Evolutionary conservation across 2,797 vertebrate genomes (phyloP), one percentile per base, ranked within the genome.

Genomic region (Euthynnus affinis): DNA sequence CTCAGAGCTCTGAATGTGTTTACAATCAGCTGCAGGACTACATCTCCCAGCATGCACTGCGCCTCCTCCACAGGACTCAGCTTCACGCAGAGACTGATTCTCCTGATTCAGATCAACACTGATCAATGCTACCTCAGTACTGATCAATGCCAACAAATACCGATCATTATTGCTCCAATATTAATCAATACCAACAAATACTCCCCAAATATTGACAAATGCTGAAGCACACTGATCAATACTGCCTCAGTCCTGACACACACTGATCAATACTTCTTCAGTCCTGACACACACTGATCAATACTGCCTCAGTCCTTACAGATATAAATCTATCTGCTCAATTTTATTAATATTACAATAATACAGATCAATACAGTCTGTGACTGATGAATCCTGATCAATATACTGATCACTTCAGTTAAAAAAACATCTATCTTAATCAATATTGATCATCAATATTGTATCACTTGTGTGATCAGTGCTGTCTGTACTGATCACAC

Each of bases 31-130:
- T 22, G 37, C 49, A 55, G 52, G n/a, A 71, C 78, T 75, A 44
- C 63, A 56, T 62, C 44, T 78, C 71, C 77, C 74, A 83, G 22
- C 49, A 81, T 82, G 76, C 81, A 74, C 56, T 58, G 61, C 51
- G 58, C 42, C 61, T 66, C 10, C 29, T 74, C 32, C n/a, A 67
- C 61, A 53, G 2, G 13, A 42, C 4, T 12, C 40, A 42, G 40
- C 40, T 42, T 42, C 40, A 42, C 40, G 29, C 20, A 74, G 15
- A 58, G 17, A 59, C 22, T 52, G 32, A 71, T 46, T 48, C 27
- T 18, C 9, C 53, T 40, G 29, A 32, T 32, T 32, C 73, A 22
- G 1, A 13, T 42, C 32, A 63, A 25, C 44, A 27, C n/a, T 7
- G 10, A 42, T 32, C 10, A n/a, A 14, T n/a, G 13, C 32, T 12